These are phyloP conservation scores for Coremacera marginata DNA, from an alignment of 2,888 invertebrate genomes.

Conservation along the genomic window DNA sequence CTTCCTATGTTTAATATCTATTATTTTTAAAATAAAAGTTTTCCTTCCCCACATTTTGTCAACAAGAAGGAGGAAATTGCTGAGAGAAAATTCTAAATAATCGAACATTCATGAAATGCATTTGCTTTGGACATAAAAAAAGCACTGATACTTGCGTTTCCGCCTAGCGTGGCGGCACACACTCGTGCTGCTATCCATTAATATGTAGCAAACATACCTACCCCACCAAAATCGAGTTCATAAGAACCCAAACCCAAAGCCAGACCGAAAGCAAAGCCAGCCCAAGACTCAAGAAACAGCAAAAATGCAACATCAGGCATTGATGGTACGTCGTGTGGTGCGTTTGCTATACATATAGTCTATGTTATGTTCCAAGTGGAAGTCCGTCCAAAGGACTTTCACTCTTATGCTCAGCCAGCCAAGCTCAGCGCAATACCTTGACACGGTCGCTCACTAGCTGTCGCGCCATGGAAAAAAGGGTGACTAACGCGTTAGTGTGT, in stretches of 20 bases:
- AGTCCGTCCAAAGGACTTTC: constrained; percentile 63
- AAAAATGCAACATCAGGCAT: constrained; percentile 45
- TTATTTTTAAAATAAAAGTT: background rate
- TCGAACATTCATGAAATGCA: constrained; percentile 30
- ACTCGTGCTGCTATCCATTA: background rate
- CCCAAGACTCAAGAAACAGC: background rate
- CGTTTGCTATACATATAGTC: background rate
- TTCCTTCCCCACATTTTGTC: background rate
- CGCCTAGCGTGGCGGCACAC: background rate
- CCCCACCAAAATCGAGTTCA: constrained; percentile 63
- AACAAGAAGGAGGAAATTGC: background rate
- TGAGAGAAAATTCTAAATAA: constrained; percentile 4
- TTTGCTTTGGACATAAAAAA: background rate
- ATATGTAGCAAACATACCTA: constrained; percentile 51
- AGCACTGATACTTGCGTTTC: constrained; percentile 21
- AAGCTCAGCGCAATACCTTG: constrained; percentile 25
- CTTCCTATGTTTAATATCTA: no score
- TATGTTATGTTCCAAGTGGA: background rate
- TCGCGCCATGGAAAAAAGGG: constrained; percentile 24
- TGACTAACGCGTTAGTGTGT: constrained; percentile 25
- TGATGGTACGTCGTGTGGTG: constrained; percentile 9
- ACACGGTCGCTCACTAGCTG: constrained; percentile 8
- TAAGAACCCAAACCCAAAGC: background rate
- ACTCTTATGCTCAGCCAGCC: constrained; percentile 50
- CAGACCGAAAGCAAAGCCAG: constrained; percentile 20